These are phyloP conservation scores for Xenotilapia flavipinnis DNA, from an alignment of 2,113 vertebrate species.

Conservation along the genomic window DNA sequence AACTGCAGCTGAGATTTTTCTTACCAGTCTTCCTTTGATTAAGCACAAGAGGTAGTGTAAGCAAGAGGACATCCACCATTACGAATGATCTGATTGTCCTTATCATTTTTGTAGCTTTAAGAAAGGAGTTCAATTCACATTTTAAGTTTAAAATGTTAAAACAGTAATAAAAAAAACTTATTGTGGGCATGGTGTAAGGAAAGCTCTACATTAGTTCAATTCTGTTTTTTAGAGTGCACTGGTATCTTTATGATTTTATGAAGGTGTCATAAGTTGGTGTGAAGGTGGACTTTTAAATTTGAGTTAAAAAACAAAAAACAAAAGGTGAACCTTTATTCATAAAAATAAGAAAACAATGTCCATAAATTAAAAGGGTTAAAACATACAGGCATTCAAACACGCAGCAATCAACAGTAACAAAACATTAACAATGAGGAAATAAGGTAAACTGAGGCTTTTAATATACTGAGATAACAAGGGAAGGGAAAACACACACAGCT, in stretches of 20 bases:
- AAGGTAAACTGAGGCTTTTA: background rate
- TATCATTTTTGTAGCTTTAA: background rate
- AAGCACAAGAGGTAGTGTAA: background rate
- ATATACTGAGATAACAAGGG: accelerated
- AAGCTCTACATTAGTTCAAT: background rate
- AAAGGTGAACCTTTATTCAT: background rate
- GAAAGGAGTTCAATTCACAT: background rate
- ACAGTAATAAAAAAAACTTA: background rate
- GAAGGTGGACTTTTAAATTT: background rate
- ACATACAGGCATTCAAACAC: background rate
- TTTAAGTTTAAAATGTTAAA: background rate
- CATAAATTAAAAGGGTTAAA: background rate
- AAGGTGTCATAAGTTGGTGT: background rate
- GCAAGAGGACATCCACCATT: background rate
- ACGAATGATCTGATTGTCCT: background rate
- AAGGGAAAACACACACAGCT: background rate
- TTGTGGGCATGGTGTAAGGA: background rate
- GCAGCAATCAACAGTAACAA: background rate
- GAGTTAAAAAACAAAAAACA: background rate
- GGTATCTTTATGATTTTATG: background rate
- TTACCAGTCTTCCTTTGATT: background rate
- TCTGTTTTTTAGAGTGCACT: background rate
- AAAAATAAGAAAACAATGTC: background rate
- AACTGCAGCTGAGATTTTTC: background rate
- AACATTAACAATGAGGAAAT: background rate